Evolutionary conservation across 2,888 invertebrate genomes (phyloP).

Genomic region (Lasioglossum oenotherae): DNA sequence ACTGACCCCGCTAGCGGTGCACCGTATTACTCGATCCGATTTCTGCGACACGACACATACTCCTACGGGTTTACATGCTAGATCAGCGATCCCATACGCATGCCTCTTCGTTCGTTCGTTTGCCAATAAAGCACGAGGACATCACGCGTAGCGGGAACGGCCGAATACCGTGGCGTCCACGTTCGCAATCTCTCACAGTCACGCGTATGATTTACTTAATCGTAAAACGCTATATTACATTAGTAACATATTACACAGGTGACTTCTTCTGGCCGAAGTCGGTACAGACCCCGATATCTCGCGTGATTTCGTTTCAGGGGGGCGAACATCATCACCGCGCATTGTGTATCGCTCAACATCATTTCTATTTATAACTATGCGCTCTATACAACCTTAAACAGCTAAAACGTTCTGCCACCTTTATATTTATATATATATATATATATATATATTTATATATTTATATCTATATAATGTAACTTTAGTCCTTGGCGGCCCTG

Average conservation of each 20-base stretch:
- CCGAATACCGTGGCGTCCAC: constrained; percentile 25
- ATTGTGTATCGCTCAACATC: constrained; percentile 27
- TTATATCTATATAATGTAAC: constrained; percentile 60
- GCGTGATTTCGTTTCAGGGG: constrained; percentile 13
- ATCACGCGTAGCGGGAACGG: constrained; percentile 38
- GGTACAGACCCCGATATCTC: constrained; percentile 25
- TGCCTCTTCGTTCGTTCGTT: constrained; percentile 36
- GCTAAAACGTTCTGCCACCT: constrained; percentile 68
- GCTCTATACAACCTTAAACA: constrained; percentile 80
- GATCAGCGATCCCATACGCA: constrained; percentile 47
- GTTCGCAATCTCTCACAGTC: constrained; percentile 58
- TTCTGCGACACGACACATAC: constrained; percentile 66
- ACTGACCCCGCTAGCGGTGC: neutral
- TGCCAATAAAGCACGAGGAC: constrained; percentile 48
- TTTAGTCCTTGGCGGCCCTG: constrained; percentile 32
- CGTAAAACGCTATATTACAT: constrained; percentile 81
- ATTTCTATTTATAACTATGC: constrained; percentile 73
- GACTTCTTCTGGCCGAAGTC: constrained; percentile 46
- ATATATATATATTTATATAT: constrained; percentile 57
- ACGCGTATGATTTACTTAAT: constrained; percentile 71
- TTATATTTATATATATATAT: constrained; percentile 63
- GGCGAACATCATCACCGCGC: constrained; percentile 32
- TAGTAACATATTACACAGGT: constrained; percentile 74
- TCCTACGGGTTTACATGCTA: constrained; percentile 64
- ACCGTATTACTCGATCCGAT: constrained; percentile 40